Evolutionary conservation across 2,113 vertebrate genomes (phyloP).

Genomic region (Channa argus): DNA sequence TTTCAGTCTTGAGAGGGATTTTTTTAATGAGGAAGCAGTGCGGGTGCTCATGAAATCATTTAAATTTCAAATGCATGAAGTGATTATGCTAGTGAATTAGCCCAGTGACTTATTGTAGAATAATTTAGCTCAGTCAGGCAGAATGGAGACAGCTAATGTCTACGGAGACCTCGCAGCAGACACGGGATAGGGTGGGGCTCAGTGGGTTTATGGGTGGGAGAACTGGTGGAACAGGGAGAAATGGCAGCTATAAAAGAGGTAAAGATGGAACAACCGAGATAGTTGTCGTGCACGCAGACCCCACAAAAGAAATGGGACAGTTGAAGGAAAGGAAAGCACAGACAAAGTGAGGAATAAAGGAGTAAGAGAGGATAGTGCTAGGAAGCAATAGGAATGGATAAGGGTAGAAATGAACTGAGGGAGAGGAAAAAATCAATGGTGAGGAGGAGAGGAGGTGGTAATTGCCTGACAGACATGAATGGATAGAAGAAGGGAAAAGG

Average conservation of each 20-base stretch:
- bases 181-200: slow-evolving; percentile 36
- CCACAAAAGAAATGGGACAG: slow-evolving; percentile 40
- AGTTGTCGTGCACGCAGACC: slow-evolving; percentile 22
- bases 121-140: slow-evolving; percentile 79
- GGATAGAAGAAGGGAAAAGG: slow-evolving; percentile 44
- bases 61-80: slow-evolving; percentile 84
- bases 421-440: slow-evolving; percentile 60
- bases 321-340: slow-evolving; percentile 29
- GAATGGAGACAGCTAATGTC: slow-evolving; percentile 75
- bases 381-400: slow-evolving; percentile 22
- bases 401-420: slow-evolving; percentile 46
- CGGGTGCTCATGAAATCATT: slow-evolving; percentile 78
- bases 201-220: slow-evolving; percentile 19
- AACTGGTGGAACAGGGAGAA: slow-evolving; percentile 20
- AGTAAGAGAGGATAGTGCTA: slow-evolving; percentile 42
- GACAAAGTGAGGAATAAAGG: slow-evolving; percentile 22
- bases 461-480: slow-evolving; percentile 66
- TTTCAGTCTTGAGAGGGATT: slow-evolving; percentile 72
- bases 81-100: slow-evolving; percentile 85
- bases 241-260: neutral
- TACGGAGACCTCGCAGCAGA: slow-evolving; percentile 60
- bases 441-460: slow-evolving; percentile 58
- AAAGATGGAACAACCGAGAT: slow-evolving; percentile 22
- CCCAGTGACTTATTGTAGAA: slow-evolving; percentile 81
- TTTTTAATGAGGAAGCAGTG: slow-evolving; percentile 72